Evolutionary conservation across 2,113 vertebrate genomes (phyloP).

Genomic region (Smithornis capensis): DNA sequence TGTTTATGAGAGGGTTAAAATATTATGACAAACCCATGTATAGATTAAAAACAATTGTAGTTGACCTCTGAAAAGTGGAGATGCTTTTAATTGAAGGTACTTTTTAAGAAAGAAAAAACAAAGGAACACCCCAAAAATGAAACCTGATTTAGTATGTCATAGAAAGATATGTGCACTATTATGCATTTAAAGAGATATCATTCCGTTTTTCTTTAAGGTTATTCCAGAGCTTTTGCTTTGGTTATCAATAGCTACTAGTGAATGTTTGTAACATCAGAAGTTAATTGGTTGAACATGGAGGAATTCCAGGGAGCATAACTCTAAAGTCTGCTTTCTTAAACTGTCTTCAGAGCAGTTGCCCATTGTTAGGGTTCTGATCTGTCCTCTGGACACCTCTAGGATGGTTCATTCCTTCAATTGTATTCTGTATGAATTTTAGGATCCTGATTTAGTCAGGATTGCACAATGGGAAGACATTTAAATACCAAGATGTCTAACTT

Average conservation of each 20-base stretch:
- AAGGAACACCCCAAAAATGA: neutral
- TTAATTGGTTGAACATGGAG: neutral
- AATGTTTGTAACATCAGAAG: neutral
- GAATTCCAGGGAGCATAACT: neutral
- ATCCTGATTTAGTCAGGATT: neutral
- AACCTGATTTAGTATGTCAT: neutral
- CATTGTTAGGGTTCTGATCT: accelerated
- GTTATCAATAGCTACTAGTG: neutral
- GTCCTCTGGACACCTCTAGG: neutral
- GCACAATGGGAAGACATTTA: accelerated
- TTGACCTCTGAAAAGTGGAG: neutral
- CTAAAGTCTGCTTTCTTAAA: neutral
- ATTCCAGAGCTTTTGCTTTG: neutral
- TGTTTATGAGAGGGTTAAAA: neutral
- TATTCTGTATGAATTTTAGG: neutral
- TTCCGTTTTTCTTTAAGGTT: neutral
- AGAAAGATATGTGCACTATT: neutral
- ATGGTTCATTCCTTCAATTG: neutral
- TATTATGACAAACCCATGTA: neutral
- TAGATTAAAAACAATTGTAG: neutral
- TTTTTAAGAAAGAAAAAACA: neutral
- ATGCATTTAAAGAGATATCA: neutral
- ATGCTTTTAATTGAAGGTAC: neutral
- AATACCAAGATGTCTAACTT: neutral
- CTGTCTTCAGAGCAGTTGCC: neutral